Conservation (phyloP, 2,113 vertebrate species). For the Lophius piscatorius region DNA sequence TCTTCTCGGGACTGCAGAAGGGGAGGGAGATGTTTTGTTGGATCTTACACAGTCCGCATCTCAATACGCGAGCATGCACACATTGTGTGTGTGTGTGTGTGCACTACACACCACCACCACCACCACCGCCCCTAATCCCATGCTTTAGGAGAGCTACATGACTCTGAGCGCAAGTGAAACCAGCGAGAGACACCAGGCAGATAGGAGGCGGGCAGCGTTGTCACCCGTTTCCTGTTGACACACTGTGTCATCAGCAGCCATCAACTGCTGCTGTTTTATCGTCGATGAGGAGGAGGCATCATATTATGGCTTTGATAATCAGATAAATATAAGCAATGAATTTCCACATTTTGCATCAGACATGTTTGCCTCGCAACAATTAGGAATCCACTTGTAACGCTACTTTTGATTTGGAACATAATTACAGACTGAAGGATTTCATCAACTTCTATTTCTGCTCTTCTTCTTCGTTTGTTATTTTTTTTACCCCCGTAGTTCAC, state of each 20-base stretch:
- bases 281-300: conserved; percentile 17
- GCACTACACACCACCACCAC: neutral
- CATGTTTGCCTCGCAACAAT: neutral
- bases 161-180: conserved; percentile 25
- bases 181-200: conserved; percentile 34
- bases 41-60: conserved; percentile 56
- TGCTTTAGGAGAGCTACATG: conserved; percentile 11
- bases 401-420: conserved; percentile 10
- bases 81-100: neutral
- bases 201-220: conserved; percentile 1
- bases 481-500: too few species aligned
- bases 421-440: conserved; percentile 7
- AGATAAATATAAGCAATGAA: conserved; percentile 31
- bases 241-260: conserved; percentile 52
- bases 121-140: conserved; percentile 21
- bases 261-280: conserved; percentile 40
- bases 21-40: conserved; percentile 44
- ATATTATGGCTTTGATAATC: conserved; percentile 24
- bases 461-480: neutral
- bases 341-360: conserved; percentile 48
- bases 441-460: neutral
- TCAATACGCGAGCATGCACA: conserved; percentile 18
- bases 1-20: conserved; percentile 43
- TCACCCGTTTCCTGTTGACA: conserved; percentile 61
- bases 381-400: conserved; percentile 3